Percentiles rank a stretch among this genome's conserved stretches.
Conservation (phyloP, 2,888 invertebrate species). For the Oscheius sp. region DNA sequence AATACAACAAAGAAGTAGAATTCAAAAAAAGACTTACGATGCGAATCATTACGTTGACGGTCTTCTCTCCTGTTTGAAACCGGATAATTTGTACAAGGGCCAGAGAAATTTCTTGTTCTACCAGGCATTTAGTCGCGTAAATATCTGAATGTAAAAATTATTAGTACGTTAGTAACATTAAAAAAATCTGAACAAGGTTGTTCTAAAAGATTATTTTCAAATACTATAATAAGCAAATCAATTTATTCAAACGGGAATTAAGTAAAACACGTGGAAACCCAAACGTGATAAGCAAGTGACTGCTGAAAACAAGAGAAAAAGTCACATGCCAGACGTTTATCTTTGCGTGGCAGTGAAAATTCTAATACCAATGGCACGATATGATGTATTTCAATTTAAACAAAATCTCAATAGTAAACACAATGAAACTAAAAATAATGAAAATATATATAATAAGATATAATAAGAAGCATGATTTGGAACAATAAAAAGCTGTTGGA, state of each 20-base stretch:
- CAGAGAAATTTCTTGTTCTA: background rate
- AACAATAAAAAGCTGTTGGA: too few species aligned
- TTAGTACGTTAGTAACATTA: background rate
- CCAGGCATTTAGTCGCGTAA: background rate
- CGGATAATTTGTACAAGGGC: slow-evolving; percentile 1
- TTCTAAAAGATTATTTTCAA: too few species aligned
- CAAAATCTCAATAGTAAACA: background rate
- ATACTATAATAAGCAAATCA: background rate
- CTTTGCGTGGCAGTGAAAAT: background rate
- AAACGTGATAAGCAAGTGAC: slow-evolving; percentile 16
- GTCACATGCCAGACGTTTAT: background rate
- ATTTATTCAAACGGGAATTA: background rate
- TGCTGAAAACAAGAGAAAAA: slow-evolving; percentile 14
- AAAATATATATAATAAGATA: background rate
- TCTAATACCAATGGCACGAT: background rate
- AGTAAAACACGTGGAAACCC: slow-evolving; percentile 12
- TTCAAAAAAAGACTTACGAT: background rate
- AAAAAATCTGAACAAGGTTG: too few species aligned
- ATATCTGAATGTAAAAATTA: background rate
- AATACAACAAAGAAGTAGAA: background rate
- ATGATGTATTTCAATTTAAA: background rate
- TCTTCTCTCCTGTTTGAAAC: background rate
- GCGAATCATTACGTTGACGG: background rate
- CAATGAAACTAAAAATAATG: background rate
- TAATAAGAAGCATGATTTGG: too few species aligned